phyloP scores from a whole-genome alignment of 2,113 vertebrate species.

The Sylvia atricapilla region DNA sequence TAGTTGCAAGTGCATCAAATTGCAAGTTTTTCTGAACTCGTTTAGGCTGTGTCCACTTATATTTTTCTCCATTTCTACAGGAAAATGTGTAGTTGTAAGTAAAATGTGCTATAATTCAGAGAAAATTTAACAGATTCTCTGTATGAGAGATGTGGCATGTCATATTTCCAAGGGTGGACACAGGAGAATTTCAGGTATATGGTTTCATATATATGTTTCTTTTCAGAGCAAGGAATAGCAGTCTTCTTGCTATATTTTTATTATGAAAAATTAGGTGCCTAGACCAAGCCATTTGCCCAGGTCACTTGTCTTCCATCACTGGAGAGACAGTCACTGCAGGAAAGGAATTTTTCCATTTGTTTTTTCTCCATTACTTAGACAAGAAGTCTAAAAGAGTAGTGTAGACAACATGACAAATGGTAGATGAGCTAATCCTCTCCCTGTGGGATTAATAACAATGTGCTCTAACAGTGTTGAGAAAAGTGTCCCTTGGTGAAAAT shows the following conservation, averaged over 20 bases:
- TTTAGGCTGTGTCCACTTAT: not conserved
- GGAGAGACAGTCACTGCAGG: not conserved
- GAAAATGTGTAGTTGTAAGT: not conserved
- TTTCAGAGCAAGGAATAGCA: not conserved
- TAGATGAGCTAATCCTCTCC: constrained; percentile 13
- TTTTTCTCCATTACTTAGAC: not conserved
- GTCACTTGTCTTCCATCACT: not conserved
- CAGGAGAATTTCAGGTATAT: not conserved
- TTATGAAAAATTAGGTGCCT: not conserved
- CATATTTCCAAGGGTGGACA: not conserved
- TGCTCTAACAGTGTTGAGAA: not conserved
- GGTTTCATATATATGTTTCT: not conserved
- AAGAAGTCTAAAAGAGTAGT: not conserved
- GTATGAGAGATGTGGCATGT: fast-evolving
- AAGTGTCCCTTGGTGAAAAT: constrained; percentile 19
- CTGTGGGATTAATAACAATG: not conserved
- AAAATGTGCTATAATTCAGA: not conserved
- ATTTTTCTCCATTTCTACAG: not conserved
- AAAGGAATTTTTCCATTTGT: not conserved
- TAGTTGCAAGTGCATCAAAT: not conserved
- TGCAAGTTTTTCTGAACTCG: not conserved
- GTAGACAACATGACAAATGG: not conserved
- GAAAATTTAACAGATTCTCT: not conserved
- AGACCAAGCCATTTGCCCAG: not conserved
- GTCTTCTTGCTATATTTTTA: not conserved